Evolutionary conservation across 2,113 vertebrate species (phyloP).

Genomic region (Tichodroma muraria): DNA sequence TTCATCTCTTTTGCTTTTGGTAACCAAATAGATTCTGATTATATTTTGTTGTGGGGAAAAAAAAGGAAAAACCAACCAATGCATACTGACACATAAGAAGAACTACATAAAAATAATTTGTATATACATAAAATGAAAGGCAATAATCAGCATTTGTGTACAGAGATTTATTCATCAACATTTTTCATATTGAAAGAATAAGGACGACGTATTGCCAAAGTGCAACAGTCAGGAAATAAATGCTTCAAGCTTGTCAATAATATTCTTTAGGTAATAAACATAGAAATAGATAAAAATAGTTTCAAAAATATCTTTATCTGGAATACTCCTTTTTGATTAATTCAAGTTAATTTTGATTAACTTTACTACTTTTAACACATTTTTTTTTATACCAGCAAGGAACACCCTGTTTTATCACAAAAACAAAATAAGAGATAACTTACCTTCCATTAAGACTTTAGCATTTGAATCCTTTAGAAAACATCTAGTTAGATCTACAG

Average conservation of each 20-base stretch:
- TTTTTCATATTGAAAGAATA: background rate
- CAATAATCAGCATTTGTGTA: background rate
- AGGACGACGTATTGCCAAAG: fast-evolving
- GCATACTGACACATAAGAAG: background rate
- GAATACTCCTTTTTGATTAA: background rate
- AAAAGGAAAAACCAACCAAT: background rate
- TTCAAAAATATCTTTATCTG: background rate
- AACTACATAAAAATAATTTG: background rate
- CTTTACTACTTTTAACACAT: background rate
- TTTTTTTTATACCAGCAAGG: background rate
- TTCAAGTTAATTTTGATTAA: background rate
- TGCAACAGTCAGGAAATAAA: background rate
- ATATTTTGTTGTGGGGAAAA: fast-evolving
- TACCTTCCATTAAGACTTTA: background rate
- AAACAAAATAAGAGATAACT: background rate
- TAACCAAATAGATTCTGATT: background rate
- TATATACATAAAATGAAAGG: background rate
- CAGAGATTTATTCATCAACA: background rate
- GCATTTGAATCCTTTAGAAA: background rate
- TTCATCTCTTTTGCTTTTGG: background rate
- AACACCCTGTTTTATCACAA: background rate
- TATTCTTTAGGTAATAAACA: background rate
- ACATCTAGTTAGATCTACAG: background rate
- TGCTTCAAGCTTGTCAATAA: background rate
- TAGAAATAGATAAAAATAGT: background rate